phyloP scores from a whole-genome alignment of 1,140 invertebrate species.

The Aradophagus sp. region DNA sequence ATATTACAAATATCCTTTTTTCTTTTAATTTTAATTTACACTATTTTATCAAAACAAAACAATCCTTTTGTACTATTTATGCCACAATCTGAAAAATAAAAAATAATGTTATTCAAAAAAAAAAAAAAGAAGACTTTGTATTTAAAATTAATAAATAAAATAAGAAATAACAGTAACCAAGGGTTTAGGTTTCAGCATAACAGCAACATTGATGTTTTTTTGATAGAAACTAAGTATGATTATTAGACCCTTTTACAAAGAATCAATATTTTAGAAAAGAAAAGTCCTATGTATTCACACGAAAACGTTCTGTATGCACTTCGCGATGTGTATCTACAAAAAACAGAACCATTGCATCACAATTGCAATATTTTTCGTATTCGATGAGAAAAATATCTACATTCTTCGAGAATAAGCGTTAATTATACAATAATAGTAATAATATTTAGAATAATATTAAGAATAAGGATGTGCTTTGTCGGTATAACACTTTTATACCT shows the following conservation, averaged over 20 bases:
- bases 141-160: no score
- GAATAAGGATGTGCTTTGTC: slow-evolving; percentile 36
- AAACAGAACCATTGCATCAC: slow-evolving; percentile 74
- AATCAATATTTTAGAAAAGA: slow-evolving; percentile 73
- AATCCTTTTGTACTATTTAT: slow-evolving; percentile 24
- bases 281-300: slow-evolving; percentile 73
- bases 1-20: slow-evolving; percentile 41
- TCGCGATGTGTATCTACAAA: slow-evolving; percentile 72
- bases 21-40: background rate
- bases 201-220: slow-evolving; percentile 49
- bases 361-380: slow-evolving; percentile 70
- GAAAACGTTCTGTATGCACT: slow-evolving; percentile 71
- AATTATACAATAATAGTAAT: slow-evolving; percentile 59
- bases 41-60: no score
- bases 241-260: slow-evolving; percentile 76
- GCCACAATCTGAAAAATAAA: background rate
- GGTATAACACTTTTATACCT: slow-evolving; percentile 33
- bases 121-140: background rate
- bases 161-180: background rate
- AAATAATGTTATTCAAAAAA: background rate
- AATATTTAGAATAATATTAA: slow-evolving; percentile 58
- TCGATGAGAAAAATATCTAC: slow-evolving; percentile 75
- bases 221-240: slow-evolving; percentile 75
- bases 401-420: slow-evolving; percentile 66
- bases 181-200: slow-evolving; percentile 2